Conservation (phyloP, 2,888 invertebrate genomes). For the Oscheius sp. region DNA sequence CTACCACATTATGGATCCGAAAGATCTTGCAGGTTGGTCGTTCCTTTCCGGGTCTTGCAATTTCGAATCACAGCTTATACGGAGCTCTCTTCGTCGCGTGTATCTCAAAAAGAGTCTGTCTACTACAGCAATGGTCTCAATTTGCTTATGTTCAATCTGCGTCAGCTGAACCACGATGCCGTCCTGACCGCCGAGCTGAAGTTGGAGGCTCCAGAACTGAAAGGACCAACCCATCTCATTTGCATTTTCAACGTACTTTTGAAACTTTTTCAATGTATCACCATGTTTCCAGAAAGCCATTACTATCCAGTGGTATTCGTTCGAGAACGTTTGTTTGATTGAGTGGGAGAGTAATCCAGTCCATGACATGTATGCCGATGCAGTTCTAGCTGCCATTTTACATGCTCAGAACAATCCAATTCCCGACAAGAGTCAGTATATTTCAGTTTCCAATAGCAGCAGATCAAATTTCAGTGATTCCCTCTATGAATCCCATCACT, state of each 20-base stretch:
- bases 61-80: constrained; percentile 83
- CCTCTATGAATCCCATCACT: constrained; percentile 1
- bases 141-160: constrained; percentile 75
- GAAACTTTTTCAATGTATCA: neutral
- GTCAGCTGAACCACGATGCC: constrained; percentile 62
- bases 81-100: constrained; percentile 91
- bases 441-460: neutral
- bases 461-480: constrained; percentile 8
- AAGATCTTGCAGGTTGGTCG: constrained; percentile 80
- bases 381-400: constrained; percentile 87
- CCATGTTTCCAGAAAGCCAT: constrained; percentile 43
- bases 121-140: constrained; percentile 85
- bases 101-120: constrained; percentile 90
- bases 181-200: constrained; percentile 46
- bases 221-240: constrained; percentile 54
- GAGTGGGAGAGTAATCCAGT: constrained; percentile 96
- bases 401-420: constrained; percentile 81
- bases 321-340: constrained; percentile 80
- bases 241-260: constrained; percentile 59
- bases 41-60: too few species aligned
- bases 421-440: constrained; percentile 67
- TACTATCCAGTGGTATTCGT: constrained; percentile 42
- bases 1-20: constrained; percentile 91
- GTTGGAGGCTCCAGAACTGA: constrained; percentile 40
- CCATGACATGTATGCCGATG: constrained; percentile 97